Evolutionary conservation across 2,888 invertebrate species (phyloP).

Genomic region (Ectropis crepuscularia): DNA sequence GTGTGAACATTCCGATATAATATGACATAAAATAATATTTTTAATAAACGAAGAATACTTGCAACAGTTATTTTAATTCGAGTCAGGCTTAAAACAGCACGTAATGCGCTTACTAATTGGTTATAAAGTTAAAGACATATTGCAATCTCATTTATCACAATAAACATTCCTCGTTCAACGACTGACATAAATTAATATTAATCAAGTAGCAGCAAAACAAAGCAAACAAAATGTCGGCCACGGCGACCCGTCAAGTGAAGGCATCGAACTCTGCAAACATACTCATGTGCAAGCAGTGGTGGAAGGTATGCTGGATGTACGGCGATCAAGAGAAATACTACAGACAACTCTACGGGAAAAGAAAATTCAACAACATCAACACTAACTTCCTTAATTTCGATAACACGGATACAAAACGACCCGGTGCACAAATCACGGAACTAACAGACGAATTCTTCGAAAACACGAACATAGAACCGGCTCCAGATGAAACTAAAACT

Average conservation of each 20-base stretch:
- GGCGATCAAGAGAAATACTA: constrained; percentile 94
- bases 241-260: constrained; percentile 80
- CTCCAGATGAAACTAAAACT: constrained; percentile 67
- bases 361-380: constrained; percentile 74
- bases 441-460: constrained; percentile 80
- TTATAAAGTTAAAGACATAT: constrained; percentile 2
- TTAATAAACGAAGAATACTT: not conserved
- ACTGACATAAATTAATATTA: constrained; percentile 40
- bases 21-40: not conserved
- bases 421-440: constrained; percentile 81
- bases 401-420: constrained; percentile 66
- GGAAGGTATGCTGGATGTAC: constrained; percentile 95
- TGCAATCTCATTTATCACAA: constrained; percentile 25
- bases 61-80: not conserved
- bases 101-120: not conserved
- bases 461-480: constrained; percentile 72
- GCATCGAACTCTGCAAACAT: constrained; percentile 88
- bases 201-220: constrained; percentile 40
- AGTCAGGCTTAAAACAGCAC: not conserved
- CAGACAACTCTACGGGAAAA: constrained; percentile 90
- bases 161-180: constrained; percentile 7
- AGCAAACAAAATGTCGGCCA: constrained; percentile 74
- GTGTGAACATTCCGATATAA: too few relatives aligned
- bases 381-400: constrained; percentile 68
- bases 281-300: constrained; percentile 94